These are phyloP conservation scores for Epinephelus fuscoguttatus DNA, from an alignment of 2,113 vertebrate genomes.

Conservation along the genomic window DNA sequence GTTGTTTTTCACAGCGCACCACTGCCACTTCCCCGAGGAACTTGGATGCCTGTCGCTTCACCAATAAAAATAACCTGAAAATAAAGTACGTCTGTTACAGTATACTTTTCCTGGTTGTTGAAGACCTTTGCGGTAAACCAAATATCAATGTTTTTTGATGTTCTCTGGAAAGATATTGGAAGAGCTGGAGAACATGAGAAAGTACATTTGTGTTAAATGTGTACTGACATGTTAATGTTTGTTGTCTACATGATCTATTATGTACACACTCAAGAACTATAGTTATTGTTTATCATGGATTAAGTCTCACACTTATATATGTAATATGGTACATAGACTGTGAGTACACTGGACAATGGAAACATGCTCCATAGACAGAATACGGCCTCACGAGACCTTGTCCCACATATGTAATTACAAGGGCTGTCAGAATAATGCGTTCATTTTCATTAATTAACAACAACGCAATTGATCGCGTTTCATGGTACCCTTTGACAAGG, in stretches of 20 bases:
- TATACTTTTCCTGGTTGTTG: conserved; percentile 40
- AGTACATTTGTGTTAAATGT: conserved; percentile 49
- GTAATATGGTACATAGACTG: conserved; percentile 73
- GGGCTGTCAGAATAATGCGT: too few relatives aligned
- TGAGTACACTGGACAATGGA: conserved; percentile 80
- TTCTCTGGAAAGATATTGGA: conserved; percentile 40
- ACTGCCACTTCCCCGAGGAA: conserved; percentile 47
- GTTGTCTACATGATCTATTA: conserved; percentile 51
- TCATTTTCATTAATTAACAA: too few relatives aligned
- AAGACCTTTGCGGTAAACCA: conserved; percentile 47
- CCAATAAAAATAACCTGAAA: conserved; percentile 41
- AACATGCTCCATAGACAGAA: conserved; percentile 54
- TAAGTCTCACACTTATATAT: conserved; percentile 64
- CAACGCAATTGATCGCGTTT: too few relatives aligned
- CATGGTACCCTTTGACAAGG: too few relatives aligned
- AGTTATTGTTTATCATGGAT: conserved; percentile 39
- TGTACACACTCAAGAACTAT: conserved; percentile 56
- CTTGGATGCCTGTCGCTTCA: conserved; percentile 46
- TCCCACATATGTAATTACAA: background rate
- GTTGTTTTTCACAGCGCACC: conserved; percentile 62
- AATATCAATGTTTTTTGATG: conserved; percentile 31
- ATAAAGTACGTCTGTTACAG: conserved; percentile 37
- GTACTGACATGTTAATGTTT: conserved; percentile 46
- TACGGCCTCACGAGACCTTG: conserved; percentile 12
- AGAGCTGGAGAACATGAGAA: conserved; percentile 33